Evolutionary conservation across 2,113 vertebrate species (phyloP), one percentile per base, ranked within the genome.

Genomic region (Rhynchopsitta pachyrhyncha): DNA sequence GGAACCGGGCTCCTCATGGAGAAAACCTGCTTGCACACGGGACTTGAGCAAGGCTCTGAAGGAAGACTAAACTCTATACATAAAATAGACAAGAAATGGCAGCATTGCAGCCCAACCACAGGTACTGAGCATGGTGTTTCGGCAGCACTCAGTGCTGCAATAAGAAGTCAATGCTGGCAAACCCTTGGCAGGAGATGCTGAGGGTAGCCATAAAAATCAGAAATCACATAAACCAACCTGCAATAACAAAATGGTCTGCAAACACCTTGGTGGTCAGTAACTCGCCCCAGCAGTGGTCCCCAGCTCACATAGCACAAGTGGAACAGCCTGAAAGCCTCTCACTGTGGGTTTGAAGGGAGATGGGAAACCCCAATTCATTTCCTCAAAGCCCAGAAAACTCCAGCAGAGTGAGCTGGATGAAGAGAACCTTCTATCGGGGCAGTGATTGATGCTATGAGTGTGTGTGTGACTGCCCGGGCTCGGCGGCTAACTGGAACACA

Each of bases 251-350:
- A 19, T 0, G 3, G 35, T 8, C 42, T 49, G 35, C 20, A 47
- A 84, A 31, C 18, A n/a, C 39, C 44, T 22, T 17, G 6, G 11
- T 1, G 28, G 28, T 6, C 71, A 13, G 3, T 3, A 20, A 8
- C 16, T 18, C 8, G 0, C 18, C 35, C 14, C 13, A 4, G 4
- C 37, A 20, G 71, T 59, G 10, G 28, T 3, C 39, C 20, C 66
- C 10, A 4, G 57, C 35, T 37, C 50, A 10, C 1, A 1, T 0
- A 13, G 31, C 4, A 4, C 18, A 2, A 46, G 44, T 0, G 33
- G 11, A 37, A 28, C 41, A 10, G 1, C 53, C 20, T 17, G 41
- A 63, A 33, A 55, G 24, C 1, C 10, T 20, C 35, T 11, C 17
- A 6, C n/a, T 35, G 52, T 8, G 4, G 9, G 12, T 12, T 4